phyloP scores from a whole-genome alignment of 2,888 invertebrate species.

The Drosophila cognata region DNA sequence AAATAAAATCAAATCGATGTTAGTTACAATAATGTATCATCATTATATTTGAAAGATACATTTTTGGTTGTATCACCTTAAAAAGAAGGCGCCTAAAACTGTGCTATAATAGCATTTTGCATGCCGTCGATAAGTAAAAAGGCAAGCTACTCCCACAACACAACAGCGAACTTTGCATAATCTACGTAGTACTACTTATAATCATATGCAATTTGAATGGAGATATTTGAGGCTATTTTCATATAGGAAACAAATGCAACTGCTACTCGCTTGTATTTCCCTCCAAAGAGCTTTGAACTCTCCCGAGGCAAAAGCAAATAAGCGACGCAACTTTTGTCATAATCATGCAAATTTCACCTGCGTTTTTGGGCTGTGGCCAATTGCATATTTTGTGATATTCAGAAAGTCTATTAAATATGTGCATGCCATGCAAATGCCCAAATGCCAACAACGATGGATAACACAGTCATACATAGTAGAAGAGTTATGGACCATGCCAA shows the following conservation, averaged over 20 bases:
- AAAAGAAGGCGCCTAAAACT: constrained; percentile 45
- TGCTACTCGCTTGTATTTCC: constrained; percentile 12
- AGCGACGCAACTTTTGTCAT: constrained; percentile 63
- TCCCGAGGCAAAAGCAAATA: constrained; percentile 18
- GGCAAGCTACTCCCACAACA: neutral
- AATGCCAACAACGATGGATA: constrained; percentile 30
- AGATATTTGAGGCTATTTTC: constrained; percentile 8
- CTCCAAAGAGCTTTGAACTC: constrained; percentile 59
- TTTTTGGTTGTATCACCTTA: neutral
- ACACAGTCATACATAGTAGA: constrained; percentile 33
- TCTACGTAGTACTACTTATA: constrained; percentile 14
- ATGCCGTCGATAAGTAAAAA: neutral
- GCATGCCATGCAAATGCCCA: constrained; percentile 70
- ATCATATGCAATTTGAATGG: constrained; percentile 47
- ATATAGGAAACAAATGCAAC: constrained; percentile 39
- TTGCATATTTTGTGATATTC: constrained; percentile 77
- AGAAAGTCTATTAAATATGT: constrained; percentile 77
- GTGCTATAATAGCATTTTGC: constrained; percentile 33
- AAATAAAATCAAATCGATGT: neutral
- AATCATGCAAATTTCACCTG: constrained; percentile 80
- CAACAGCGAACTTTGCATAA: constrained; percentile 28
- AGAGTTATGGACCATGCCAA: constrained; percentile 59
- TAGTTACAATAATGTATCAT: neutral
- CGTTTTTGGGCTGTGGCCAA: constrained; percentile 41
- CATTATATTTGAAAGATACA: neutral